Evolutionary conservation across 1,140 invertebrate genomes (phyloP), one percentile per base, ranked within the genome.

Genomic region (Drosophila nikananu): DNA sequence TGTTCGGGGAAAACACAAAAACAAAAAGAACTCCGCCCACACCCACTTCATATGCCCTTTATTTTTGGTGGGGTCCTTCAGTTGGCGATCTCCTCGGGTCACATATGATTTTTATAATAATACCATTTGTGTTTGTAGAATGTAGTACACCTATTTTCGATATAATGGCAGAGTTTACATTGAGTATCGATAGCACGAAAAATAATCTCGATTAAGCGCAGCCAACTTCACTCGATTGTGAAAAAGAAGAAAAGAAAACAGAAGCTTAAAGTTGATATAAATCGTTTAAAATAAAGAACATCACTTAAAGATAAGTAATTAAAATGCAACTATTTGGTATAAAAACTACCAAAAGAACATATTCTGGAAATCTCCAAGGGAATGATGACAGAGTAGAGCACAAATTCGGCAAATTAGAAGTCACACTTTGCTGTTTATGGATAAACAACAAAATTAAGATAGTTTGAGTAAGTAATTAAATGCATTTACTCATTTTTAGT

Each of bases 1-100:
- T 80, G 61, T 67, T 72, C 54, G 57, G 54, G 72, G 1, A 49
- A 51, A 62, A 37, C 19, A 27, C 2, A 8, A 54, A 17, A 19
- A 32, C 30, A 8, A 52, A 23, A 30, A 19, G 10, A 7, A 19
- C 39, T 3, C 23, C 12, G 5, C 12, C 35, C 55, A 54, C 25
- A 35, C 19, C 30, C n/a, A 25, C n/a, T 48, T 21, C 9, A 17
- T n/a, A 39, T 27, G 17, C 63, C 30, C 61, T 66, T 19, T 15
- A n/a, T 30, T 30, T 51, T 30, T 52, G 5, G n/a, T 25, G 21
- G 7, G 2, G 21, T 32, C 25, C 12, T 37, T 48, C 7, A 17
- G 30, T 19, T 46, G 3, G 0, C 12, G 19, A 13, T 0, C 21
- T 23, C 17, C 8, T 42, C 23, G 32, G 39, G 41, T 9, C n/a